Evolutionary conservation across 2,113 vertebrate genomes (phyloP).

Genomic region (Centropus bengalensis): DNA sequence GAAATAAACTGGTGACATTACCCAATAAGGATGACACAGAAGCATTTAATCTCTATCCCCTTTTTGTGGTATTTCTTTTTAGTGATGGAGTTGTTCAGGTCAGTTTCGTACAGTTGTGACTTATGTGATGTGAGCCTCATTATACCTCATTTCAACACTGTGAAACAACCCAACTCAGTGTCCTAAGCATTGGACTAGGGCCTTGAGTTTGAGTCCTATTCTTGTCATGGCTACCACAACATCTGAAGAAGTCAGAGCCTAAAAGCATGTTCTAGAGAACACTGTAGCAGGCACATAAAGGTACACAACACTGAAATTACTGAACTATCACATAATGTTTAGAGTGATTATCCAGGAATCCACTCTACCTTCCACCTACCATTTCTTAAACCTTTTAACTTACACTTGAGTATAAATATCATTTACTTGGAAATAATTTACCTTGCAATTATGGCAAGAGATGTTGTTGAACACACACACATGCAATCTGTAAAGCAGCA

Average conservation of each 20-base stretch:
- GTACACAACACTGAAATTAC: rapidly evolving
- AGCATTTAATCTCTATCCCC: neutral
- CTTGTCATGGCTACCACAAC: neutral
- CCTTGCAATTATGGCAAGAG: neutral
- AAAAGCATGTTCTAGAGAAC: neutral
- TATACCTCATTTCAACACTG: neutral
- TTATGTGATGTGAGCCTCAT: neutral
- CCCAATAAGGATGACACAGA: neutral
- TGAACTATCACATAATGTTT: neutral
- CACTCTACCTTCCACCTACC: neutral
- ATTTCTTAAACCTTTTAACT: neutral
- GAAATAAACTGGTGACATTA: neutral
- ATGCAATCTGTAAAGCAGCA: neutral
- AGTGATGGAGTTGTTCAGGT: neutral
- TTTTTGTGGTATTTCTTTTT: neutral
- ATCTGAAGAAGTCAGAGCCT: neutral
- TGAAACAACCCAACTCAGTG: neutral
- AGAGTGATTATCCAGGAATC: neutral
- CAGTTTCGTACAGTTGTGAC: neutral
- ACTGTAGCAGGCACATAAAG: neutral
- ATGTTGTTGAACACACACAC: neutral
- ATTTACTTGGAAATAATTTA: neutral
- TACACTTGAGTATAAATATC: neutral
- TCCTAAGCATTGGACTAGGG: neutral
- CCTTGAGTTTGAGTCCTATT: rapidly evolving